Evolutionary conservation across 2,113 vertebrate species (phyloP).

Genomic region (Tichodroma muraria): DNA sequence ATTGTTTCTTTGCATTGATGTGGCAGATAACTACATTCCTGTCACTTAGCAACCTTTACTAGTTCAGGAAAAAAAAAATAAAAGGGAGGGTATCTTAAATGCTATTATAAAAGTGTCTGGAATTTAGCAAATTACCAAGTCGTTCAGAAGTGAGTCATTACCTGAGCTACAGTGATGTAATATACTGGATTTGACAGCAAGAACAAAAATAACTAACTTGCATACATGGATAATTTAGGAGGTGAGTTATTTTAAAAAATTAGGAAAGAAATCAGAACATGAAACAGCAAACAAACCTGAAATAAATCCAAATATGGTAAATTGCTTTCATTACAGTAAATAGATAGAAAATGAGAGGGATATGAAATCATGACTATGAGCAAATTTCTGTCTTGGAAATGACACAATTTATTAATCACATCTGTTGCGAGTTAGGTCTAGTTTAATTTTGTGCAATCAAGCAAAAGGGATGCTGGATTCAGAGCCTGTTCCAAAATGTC

Average conservation of each 20-base stretch:
- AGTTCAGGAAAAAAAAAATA: not conserved
- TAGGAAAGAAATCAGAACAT: not conserved
- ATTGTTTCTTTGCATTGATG: conserved; percentile 20
- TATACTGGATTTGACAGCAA: not conserved
- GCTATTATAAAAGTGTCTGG: conserved; percentile 10
- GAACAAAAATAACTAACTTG: conserved; percentile 23
- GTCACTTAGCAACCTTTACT: conserved; percentile 52
- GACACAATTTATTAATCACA: not conserved
- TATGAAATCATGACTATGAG: not conserved
- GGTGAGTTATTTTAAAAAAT: conserved; percentile 6
- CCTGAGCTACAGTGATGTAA: conserved; percentile 15
- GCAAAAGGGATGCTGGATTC: not conserved
- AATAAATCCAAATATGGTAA: conserved; percentile 2
- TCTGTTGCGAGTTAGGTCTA: not conserved
- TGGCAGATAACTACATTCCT: not conserved
- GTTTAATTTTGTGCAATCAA: not conserved
- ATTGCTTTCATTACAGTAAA: conserved; percentile 2
- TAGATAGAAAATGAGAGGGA: not conserved
- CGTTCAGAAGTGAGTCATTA: conserved; percentile 36
- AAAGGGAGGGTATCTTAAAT: not conserved
- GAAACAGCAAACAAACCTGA: conserved; percentile 11
- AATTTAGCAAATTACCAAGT: conserved; percentile 27
- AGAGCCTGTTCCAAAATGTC: not conserved
- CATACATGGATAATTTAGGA: not conserved
- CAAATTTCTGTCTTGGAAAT: not conserved